A percentile compares a stretch with the other conserved stretches of the same genome.
Conservation (phyloP, 2,797 vertebrate species). For the Schizopygopsis malacanthus region DNA sequence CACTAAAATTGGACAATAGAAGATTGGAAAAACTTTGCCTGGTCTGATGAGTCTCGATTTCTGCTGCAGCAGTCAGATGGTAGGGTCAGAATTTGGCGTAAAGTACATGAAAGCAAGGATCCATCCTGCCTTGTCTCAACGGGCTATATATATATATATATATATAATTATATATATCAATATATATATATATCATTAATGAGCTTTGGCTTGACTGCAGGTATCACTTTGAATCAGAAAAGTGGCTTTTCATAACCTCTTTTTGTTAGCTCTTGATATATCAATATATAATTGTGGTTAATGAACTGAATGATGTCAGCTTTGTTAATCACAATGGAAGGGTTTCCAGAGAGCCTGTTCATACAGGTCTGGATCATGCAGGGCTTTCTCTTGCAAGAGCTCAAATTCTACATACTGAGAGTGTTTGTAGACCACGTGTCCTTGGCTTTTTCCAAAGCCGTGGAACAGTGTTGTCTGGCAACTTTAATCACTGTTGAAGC, state of each 20-base stretch:
- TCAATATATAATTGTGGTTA: neutral
- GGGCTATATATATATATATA: no score
- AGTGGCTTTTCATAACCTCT: neutral
- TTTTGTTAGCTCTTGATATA: neutral
- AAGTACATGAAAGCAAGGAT: no score
- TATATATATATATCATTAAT: no score
- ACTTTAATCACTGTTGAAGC: neutral
- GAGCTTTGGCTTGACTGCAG: neutral
- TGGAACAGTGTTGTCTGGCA: neutral
- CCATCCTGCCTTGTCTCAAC: no score
- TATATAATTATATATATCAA: no score
- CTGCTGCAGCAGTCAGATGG: no score
- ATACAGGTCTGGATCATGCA: neutral
- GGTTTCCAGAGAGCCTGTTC: slow-evolving; percentile 2
- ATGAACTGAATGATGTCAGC: neutral
- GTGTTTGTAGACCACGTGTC: neutral
- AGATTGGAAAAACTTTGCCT: no score
- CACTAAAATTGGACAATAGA: no score
- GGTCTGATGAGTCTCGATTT: no score
- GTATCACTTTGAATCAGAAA: neutral
- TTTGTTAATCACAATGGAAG: neutral
- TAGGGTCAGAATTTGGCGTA: no score
- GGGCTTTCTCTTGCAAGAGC: neutral
- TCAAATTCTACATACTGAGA: neutral
- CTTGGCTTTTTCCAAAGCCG: neutral